Conservation (phyloP, 2,888 invertebrate species). For the Hemithea aestivaria region DNA sequence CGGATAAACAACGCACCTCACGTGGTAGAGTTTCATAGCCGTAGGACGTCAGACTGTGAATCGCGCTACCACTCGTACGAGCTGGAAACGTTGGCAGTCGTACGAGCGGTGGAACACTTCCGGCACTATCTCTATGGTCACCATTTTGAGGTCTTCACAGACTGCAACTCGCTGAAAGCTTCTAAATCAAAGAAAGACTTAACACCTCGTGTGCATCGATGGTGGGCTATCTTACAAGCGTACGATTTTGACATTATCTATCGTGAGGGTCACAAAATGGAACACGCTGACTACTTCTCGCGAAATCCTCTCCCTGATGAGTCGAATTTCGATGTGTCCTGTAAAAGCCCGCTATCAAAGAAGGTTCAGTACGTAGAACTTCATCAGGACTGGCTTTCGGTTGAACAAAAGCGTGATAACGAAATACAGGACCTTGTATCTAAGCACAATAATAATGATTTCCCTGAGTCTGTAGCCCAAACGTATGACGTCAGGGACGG, state of each 20-base stretch:
- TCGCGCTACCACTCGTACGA: slow-evolving; percentile 29
- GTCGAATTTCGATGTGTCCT: too few relatives aligned
- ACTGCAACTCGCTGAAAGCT: slow-evolving; percentile 25
- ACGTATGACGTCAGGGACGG: too few relatives aligned
- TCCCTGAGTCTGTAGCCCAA: too few relatives aligned
- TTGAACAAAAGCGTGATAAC: too few relatives aligned
- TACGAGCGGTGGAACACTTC: too few relatives aligned
- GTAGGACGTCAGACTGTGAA: slow-evolving; percentile 23
- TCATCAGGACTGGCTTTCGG: too few relatives aligned
- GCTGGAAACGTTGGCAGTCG: slow-evolving; percentile 30
- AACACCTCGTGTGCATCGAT: slow-evolving; percentile 24
- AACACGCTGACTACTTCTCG: slow-evolving; percentile 25
- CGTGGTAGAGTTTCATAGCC: slow-evolving; percentile 30
- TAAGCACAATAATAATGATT: too few relatives aligned
- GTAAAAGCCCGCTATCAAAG: too few relatives aligned
- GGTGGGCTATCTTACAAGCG: slow-evolving; percentile 28
- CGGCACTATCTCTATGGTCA: slow-evolving; percentile 23
- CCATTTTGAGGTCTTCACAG: slow-evolving; percentile 20
- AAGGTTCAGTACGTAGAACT: too few relatives aligned
- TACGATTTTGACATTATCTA: slow-evolving; percentile 27
- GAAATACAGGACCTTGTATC: too few relatives aligned
- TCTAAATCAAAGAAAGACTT: slow-evolving; percentile 24
- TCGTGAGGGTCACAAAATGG: slow-evolving; percentile 19
- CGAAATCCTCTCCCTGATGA: too few relatives aligned
- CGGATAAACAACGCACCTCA: slow-evolving; percentile 16